Percentiles rank a stretch among this genome's conserved stretches.
These are phyloP conservation scores for Tupaia tana DNA, from an alignment of 2,113 vertebrate genomes.

Conservation along the genomic window DNA sequence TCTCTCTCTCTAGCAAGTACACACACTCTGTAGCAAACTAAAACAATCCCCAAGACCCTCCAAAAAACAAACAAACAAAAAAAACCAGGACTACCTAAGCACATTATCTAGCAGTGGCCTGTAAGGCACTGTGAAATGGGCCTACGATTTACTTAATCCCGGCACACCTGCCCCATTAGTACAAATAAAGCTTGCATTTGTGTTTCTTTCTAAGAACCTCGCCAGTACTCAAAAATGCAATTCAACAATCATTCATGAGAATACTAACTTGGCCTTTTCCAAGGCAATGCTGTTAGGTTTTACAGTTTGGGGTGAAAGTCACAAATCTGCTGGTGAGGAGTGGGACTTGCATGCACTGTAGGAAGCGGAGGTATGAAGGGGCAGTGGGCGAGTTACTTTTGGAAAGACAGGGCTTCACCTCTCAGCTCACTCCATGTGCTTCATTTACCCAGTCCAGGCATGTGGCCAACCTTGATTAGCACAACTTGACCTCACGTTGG, in stretches of 20 bases:
- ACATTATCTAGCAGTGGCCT: not conserved
- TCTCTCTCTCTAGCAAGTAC: no score
- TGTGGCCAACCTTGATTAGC: constrained; percentile 56
- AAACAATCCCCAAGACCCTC: no score
- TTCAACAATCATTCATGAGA: not conserved
- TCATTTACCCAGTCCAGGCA: not conserved
- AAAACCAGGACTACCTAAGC: not conserved
- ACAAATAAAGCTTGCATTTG: not conserved
- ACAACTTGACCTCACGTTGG: constrained; percentile 47
- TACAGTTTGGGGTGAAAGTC: not conserved
- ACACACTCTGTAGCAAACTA: no score
- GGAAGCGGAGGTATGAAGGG: not conserved
- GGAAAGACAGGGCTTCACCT: not conserved
- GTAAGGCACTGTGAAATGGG: not conserved
- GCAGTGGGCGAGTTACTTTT: not conserved
- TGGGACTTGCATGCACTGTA: not conserved
- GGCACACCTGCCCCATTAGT: not conserved
- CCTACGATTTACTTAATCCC: not conserved
- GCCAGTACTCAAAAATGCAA: not conserved
- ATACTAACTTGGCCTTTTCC: not conserved
- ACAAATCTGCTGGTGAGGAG: not conserved
- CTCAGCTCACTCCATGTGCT: not conserved
- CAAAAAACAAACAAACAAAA: no score
- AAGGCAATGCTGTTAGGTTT: not conserved
- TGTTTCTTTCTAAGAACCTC: constrained; percentile 2